Base-by-base conservation (phyloP, 2,797 vertebrate species). In the Setipinna tenuifilis region DNA sequence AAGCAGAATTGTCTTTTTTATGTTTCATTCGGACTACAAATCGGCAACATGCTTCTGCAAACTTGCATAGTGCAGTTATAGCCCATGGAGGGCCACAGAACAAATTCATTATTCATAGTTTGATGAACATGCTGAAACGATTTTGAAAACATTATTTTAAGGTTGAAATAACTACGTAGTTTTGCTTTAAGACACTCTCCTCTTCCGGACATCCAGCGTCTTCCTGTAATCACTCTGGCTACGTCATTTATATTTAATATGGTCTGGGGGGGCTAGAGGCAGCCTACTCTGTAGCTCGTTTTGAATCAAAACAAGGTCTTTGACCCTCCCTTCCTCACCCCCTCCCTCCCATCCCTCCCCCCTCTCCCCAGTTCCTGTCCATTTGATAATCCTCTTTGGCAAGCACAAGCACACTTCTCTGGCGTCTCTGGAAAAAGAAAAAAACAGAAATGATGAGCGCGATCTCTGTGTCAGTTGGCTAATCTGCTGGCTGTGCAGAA, bases 401-500 rank as follows among this genome's bases (percentile, higher is more conserved):
- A 6, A 41, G 71, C 59, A n/a, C 9, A 5, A 19, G 68, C n/a
- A 21, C 17, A 4, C 17, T 19, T 65, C 61, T 65, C 61, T 65
- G 35, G 68, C 28, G 41, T 3, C 16, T 71, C 9, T 54, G 50
- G 0, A 41, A 25, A 25, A 61, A 21, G 7, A 0, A 41, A 25
- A 25, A 61, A 21, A 65, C 10, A 65, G 35, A 35, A 71, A 35
- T 75, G 68, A 44, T 78, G n/a, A 65, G 9, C 61, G 9, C n/a
- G 61, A 41, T 78, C 12, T 71, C 9, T 78, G 31, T 44, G 17
- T 44, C 68, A 5, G 68, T 75, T 75, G 4, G 19, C 31, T 35
- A 78, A 78, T 78, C 71, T 78, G 71, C 71, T 78, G 71, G 71
- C 31, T 78, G 31, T 78, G 71, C 71, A 78, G 71, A 78, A 19